Percentiles rank a stretch among this genome's conserved stretches.
These are phyloP conservation scores for Gobio occitaniae DNA, from an alignment of 2,797 vertebrate species.

Conservation along the genomic window DNA sequence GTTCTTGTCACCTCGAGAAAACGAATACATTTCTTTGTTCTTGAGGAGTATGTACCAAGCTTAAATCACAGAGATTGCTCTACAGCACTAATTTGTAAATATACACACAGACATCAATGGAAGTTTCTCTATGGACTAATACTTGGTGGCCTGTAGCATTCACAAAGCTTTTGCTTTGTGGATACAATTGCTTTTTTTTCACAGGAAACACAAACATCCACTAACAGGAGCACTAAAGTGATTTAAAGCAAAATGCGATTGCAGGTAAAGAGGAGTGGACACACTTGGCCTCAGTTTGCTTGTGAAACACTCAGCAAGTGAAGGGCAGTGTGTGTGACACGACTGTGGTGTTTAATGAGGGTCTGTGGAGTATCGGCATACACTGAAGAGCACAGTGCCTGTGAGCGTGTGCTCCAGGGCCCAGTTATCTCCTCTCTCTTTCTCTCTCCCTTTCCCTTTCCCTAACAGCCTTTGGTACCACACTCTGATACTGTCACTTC, in stretches of 20 bases:
- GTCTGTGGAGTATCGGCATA: slow-evolving; percentile 35
- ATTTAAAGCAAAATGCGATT: neutral
- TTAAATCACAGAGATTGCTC: neutral
- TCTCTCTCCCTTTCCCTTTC: slow-evolving; percentile 33
- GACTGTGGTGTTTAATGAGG: slow-evolving; percentile 39
- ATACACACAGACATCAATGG: neutral
- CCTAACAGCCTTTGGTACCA: slow-evolving; percentile 61
- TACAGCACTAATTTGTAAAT: neutral
- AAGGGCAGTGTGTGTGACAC: slow-evolving; percentile 21
- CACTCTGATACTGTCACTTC: slow-evolving; percentile 42
- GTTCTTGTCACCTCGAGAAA: too few species aligned
- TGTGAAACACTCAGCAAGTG: slow-evolving; percentile 21
- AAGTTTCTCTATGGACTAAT: neutral
- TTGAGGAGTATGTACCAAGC: too few species aligned
- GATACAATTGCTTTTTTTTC: neutral
- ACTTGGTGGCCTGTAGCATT: neutral
- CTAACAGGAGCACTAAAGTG: slow-evolving; percentile 3
- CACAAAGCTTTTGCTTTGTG: slow-evolving; percentile 7
- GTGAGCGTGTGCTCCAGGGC: slow-evolving; percentile 23
- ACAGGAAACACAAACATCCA: neutral
- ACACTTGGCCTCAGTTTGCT: slow-evolving; percentile 11
- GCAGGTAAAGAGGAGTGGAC: neutral
- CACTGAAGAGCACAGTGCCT: neutral
- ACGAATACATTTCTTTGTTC: too few species aligned
- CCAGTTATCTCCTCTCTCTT: slow-evolving; percentile 27